Evolutionary conservation across 1,140 invertebrate species (phyloP), one percentile per base, ranked within the genome.

Genomic region (Pemphigus obesinymphae): DNA sequence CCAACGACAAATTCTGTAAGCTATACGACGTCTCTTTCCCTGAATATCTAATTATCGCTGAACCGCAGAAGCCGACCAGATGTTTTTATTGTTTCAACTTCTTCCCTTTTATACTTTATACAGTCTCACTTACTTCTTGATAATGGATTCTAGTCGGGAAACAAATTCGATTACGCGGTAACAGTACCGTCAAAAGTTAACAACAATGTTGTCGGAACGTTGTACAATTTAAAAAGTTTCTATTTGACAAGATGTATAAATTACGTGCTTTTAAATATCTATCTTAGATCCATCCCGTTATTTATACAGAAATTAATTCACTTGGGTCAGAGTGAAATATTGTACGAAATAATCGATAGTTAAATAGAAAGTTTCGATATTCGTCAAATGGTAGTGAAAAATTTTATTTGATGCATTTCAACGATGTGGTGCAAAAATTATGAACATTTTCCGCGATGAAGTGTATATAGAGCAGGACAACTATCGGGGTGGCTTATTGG

Each of bases 81-180:
- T 63, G 76, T 80, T 80, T 80, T 80, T 80, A 80, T 63, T 45
- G 76, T 80, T 63, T 80, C 55, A 80, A 80, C 76, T 80, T 80
- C 63, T 80, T 80, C 76, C 55, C 76, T 23, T 63, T 40, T 26
- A 20, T 61, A 37, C 55, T 40, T 13, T 31, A 20, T 6, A 45
- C 43, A 13, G 26, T 61, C 55, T 80, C 53, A 29, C 26, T 40
- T 23, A 23, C 55, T 80, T 40, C 53, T 29, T 31, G 34, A 37
- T 80, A 61, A 80, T 80, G 76, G 76, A 80, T 61, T 61, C 53
- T 40, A 61, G 37, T 31, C 43, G 29, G n/a, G 26, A 61, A 80
- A 80, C 53, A 80, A 80, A 80, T 61, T 80, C 76, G 76, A 80
- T 80, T 80, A 80, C 53, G 55, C n/a, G 48, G 73, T 76, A 76